Conservation (phyloP, 1,140 invertebrate species). For the Brachionus paranguensis region DNA sequence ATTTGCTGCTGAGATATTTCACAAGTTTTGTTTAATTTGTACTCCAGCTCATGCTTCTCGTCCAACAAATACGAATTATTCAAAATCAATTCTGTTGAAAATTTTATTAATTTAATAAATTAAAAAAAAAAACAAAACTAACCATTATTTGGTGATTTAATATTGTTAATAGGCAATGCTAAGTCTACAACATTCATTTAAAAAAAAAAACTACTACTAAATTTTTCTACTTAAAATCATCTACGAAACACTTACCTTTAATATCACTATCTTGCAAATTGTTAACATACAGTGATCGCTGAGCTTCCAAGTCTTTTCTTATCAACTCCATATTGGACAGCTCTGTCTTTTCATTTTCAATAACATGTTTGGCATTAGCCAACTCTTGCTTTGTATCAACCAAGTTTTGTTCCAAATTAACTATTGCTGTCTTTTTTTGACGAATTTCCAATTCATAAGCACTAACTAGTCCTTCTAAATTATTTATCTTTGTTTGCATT, state of each 20-base stretch:
- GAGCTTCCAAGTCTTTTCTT: slow-evolving; percentile 8
- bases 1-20: slow-evolving; percentile 38
- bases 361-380: neutral
- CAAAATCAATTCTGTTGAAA: neutral
- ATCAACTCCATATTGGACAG: neutral
- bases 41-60: slow-evolving; percentile 31
- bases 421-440: neutral
- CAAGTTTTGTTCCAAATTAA: neutral
- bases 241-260: neutral
- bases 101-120: neutral
- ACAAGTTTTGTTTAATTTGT: slow-evolving; percentile 25
- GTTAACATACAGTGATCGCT: neutral
- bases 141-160: slow-evolving; percentile 30
- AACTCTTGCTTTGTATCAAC: neutral
- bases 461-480: neutral
- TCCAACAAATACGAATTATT: slow-evolving; percentile 26
- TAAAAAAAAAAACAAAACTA: neutral
- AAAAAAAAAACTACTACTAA: neutral
- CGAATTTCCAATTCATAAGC: slow-evolving; percentile 25
- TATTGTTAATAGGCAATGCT: slow-evolving; percentile 30
- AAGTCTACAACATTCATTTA: slow-evolving; percentile 11
- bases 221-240: neutral
- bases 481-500: neutral
- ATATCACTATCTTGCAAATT: slow-evolving; percentile 28
- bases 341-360: slow-evolving; percentile 24